These are phyloP conservation scores for Drosophila mayri DNA, from an alignment of 1,140 invertebrate species.

Conservation along the genomic window DNA sequence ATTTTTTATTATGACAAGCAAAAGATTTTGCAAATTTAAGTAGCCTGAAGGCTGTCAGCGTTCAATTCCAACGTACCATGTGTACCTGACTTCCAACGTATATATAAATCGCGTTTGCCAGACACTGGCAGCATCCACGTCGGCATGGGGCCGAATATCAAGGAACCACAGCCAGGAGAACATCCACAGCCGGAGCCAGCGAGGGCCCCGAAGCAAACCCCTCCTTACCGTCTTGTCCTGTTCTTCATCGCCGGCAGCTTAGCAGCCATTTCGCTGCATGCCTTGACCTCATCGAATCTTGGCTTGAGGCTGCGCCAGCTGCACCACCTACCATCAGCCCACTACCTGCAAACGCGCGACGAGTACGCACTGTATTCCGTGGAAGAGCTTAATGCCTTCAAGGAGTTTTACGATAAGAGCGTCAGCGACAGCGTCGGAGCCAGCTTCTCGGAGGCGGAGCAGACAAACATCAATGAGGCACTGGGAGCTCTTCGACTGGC, in stretches of 20 bases:
- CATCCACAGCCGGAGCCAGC: conserved; percentile 1
- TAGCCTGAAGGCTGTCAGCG: background rate
- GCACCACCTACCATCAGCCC: conserved; percentile 65
- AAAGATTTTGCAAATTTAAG: background rate
- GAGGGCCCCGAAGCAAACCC: background rate
- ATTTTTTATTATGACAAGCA: background rate
- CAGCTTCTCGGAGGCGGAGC: conserved; percentile 53
- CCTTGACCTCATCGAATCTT: conserved; percentile 33
- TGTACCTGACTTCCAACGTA: background rate
- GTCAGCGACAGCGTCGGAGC: conserved; percentile 61
- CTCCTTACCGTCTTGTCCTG: conserved; percentile 42
- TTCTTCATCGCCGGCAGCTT: conserved; percentile 66
- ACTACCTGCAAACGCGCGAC: conserved; percentile 75
- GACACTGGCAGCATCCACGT: background rate
- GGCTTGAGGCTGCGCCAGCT: conserved; percentile 50
- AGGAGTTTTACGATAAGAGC: conserved; percentile 72
- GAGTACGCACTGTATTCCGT: conserved; percentile 78
- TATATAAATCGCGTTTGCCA: background rate
- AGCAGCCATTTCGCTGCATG: conserved; percentile 55
- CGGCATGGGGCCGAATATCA: conserved; percentile 3
- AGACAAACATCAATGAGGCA: conserved; percentile 88
- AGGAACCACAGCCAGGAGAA: background rate
- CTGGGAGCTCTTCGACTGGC: conserved; percentile 93
- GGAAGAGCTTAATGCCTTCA: conserved; percentile 67
- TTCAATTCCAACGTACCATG: background rate